phyloP scores from a whole-genome alignment of 2,888 invertebrate genomes.

The Aspidapion aeneum region DNA sequence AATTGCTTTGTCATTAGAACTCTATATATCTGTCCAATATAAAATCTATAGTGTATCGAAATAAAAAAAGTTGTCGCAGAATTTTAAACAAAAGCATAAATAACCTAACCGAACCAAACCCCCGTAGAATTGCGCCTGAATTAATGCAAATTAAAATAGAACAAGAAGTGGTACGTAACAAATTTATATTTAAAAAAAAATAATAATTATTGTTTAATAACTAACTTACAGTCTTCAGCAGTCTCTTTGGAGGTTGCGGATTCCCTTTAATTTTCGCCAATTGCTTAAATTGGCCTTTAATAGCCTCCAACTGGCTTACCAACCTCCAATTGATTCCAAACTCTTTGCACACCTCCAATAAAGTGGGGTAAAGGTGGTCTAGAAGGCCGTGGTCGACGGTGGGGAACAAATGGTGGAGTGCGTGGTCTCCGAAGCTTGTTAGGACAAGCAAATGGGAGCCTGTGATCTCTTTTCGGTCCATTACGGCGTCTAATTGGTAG shows the following conservation, averaged over 20 bases:
- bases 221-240: constrained; percentile 5
- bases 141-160: too few relatives aligned
- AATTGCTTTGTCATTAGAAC: too few relatives aligned
- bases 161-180: too few relatives aligned
- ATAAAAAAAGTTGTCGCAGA: too few relatives aligned
- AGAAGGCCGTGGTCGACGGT: constrained; percentile 75
- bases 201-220: too few relatives aligned
- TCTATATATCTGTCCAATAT: too few relatives aligned
- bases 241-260: constrained; percentile 30
- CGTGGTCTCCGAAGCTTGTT: constrained; percentile 76
- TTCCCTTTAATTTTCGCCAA: constrained; percentile 51
- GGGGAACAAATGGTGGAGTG: constrained; percentile 79
- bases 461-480: constrained; percentile 66
- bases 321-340: constrained; percentile 55
- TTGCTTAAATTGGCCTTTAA: constrained; percentile 66
- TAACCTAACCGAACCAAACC: too few relatives aligned
- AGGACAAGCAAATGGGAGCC: constrained; percentile 65
- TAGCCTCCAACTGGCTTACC: constrained; percentile 55
- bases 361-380: constrained; percentile 60
- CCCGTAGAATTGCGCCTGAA: too few relatives aligned
- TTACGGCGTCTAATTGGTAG: constrained; percentile 70
- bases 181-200: too few relatives aligned
- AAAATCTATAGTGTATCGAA: too few relatives aligned
- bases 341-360: constrained; percentile 55
- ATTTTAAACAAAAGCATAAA: too few relatives aligned